phyloP scores from a whole-genome alignment of 1,140 invertebrate genomes.

The Papilio helenus region DNA sequence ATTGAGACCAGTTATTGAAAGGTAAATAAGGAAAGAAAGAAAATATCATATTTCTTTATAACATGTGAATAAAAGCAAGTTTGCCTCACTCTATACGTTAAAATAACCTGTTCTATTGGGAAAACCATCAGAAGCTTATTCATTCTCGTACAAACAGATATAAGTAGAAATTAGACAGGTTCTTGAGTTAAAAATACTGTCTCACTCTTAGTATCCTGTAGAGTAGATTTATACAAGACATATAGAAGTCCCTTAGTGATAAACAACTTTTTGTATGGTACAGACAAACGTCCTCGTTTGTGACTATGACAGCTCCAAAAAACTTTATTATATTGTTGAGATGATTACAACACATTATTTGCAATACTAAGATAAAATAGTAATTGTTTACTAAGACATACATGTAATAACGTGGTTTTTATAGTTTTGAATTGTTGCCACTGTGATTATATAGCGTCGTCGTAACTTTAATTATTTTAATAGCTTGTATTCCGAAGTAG shows the following conservation, averaged over 20 bases:
- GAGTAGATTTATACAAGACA: not conserved
- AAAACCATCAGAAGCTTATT: not conserved
- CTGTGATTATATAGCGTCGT: not conserved
- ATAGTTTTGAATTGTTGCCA: not conserved
- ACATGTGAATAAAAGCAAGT: not conserved
- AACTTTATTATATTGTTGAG: not conserved
- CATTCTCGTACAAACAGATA: not conserved
- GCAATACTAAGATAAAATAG: not conserved
- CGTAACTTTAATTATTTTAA: not conserved
- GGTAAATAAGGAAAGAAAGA: not conserved
- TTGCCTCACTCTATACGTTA: not conserved
- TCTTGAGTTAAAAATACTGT: not conserved
- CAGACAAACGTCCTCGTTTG: not conserved
- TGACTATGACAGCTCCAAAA: not conserved
- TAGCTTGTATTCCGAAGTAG: not conserved
- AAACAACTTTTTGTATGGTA: no score
- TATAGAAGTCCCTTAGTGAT: no score
- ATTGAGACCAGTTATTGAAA: no score
- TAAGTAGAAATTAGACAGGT: not conserved
- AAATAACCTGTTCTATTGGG: not conserved
- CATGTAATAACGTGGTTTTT: not conserved
- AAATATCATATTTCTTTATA: not conserved
- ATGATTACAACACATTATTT: not conserved
- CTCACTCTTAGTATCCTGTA: not conserved
- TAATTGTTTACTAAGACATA: not conserved